Conservation (phyloP, 2,888 invertebrate species). For the Craniophora ligustri region DNA sequence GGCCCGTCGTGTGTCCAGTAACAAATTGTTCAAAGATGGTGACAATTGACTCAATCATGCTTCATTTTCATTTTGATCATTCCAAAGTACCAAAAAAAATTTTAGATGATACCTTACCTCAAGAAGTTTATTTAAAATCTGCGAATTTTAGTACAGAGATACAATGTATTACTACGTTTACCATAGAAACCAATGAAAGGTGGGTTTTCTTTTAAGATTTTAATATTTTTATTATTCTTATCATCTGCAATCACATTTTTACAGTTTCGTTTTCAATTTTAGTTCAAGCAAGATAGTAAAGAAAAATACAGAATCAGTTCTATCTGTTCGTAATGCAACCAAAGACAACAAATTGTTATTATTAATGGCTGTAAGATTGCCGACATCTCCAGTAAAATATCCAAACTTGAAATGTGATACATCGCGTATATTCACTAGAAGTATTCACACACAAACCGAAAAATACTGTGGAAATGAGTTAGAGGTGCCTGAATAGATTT, state of each 20-base stretch:
- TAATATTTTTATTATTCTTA: no score
- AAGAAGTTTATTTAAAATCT: constrained; percentile 40
- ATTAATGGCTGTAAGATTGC: constrained; percentile 42
- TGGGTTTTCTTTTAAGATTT: no score
- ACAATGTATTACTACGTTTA: constrained; percentile 52
- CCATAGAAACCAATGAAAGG: constrained; percentile 27
- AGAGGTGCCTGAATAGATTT: constrained; percentile 11
- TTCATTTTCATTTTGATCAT: constrained; percentile 89
- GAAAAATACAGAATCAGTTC: constrained; percentile 4
- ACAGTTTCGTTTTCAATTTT: no score
- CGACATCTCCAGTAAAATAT: constrained; percentile 15
- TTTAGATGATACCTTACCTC: constrained; percentile 36
- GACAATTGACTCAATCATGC: constrained; percentile 83
- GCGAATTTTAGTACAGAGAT: constrained; percentile 43
- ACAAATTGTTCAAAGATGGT: constrained; percentile 84
- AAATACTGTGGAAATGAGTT: constrained; percentile 1
- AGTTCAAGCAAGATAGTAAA: constrained; percentile 19
- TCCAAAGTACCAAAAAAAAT: constrained; percentile 74
- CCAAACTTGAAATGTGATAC: constrained; percentile 28
- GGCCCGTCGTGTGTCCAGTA: constrained; percentile 80
- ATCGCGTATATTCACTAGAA: constrained; percentile 28
- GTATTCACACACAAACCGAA: constrained; percentile 34
- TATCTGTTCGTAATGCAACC: constrained; percentile 2
- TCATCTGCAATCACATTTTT: no score
- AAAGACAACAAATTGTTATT: constrained; percentile 37